Percentiles rank a stretch among this genome's conserved stretches.
These are phyloP conservation scores for Otolemur crassicaudatus DNA, from an alignment of 2,797 vertebrate species.

Conservation along the genomic window DNA sequence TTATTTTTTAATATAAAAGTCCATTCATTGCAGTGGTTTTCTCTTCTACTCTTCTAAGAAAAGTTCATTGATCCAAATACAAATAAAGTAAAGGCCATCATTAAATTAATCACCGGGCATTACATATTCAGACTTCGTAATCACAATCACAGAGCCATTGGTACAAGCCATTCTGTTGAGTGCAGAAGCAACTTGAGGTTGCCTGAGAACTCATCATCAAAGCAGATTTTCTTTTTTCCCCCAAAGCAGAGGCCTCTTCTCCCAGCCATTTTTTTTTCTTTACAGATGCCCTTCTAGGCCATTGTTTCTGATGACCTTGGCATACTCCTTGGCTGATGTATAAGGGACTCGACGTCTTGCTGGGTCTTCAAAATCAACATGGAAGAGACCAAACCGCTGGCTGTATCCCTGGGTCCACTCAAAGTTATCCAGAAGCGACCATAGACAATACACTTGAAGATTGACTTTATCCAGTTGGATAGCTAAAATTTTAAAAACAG, in stretches of 20 bases:
- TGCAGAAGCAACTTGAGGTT: background rate
- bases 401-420: conserved; percentile 90
- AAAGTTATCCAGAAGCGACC: conserved; percentile 93
- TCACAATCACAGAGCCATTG: background rate
- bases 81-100: background rate
- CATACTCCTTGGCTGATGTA: conserved; percentile 89
- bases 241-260: background rate
- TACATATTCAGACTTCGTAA: background rate
- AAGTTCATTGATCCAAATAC: conserved; percentile 19
- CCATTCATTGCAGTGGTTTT: conserved; percentile 27
- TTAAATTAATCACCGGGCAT: background rate
- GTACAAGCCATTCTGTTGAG: background rate
- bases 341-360: conserved; percentile 87
- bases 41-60: background rate
- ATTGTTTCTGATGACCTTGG: conserved; percentile 88
- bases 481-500: conserved; percentile 78
- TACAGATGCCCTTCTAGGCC: conserved; percentile 30
- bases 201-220: background rate
- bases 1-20: conserved; percentile 60
- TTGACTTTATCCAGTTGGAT: conserved; percentile 87
- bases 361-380: conserved; percentile 89
- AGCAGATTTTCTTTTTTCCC: background rate
- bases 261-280: background rate
- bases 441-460: conserved; percentile 88
- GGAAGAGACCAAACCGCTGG: conserved; percentile 91